Evolutionary conservation across 2,888 invertebrate genomes (phyloP).

Genomic region (Ommatoiulus sabulosus): DNA sequence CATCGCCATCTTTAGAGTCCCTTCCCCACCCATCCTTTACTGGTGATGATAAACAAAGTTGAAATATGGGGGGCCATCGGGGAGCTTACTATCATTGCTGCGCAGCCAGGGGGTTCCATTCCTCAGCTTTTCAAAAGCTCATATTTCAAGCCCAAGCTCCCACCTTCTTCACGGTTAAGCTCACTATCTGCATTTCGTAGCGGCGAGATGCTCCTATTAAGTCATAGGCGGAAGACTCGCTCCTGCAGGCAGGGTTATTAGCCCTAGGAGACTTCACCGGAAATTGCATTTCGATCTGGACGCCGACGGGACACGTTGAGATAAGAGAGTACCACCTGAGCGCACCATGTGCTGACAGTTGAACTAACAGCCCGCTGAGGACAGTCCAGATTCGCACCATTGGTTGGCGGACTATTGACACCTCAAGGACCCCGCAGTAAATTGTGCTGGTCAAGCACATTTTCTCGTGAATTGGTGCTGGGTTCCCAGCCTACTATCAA

Average conservation of each 20-base stretch:
- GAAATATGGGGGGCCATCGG: slow-evolving; percentile 20
- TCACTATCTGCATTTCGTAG: slow-evolving; percentile 1
- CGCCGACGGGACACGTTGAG: background rate
- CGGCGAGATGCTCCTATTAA: background rate
- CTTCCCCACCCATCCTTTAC: background rate
- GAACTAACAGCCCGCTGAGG: background rate
- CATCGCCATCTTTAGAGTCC: slow-evolving; percentile 5
- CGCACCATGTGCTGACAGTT: background rate
- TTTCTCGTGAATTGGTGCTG: no score
- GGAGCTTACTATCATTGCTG: background rate
- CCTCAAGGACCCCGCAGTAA: background rate
- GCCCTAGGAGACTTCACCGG: background rate
- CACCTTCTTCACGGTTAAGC: slow-evolving; percentile 7
- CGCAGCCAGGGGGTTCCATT: background rate
- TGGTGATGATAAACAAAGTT: slow-evolving; percentile 19
- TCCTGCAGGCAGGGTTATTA: slow-evolving; percentile 19
- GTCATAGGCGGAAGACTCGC: slow-evolving; percentile 1
- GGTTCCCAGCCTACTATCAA: background rate
- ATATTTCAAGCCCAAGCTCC: background rate
- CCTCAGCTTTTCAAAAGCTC: background rate
- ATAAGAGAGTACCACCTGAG: background rate
- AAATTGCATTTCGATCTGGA: slow-evolving; percentile 45
- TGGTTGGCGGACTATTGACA: background rate
- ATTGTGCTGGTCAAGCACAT: background rate
- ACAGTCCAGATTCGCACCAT: background rate